Evolutionary conservation across 2,797 vertebrate genomes (phyloP), one percentile per base, ranked within the genome.

Genomic region (Otus scops): DNA sequence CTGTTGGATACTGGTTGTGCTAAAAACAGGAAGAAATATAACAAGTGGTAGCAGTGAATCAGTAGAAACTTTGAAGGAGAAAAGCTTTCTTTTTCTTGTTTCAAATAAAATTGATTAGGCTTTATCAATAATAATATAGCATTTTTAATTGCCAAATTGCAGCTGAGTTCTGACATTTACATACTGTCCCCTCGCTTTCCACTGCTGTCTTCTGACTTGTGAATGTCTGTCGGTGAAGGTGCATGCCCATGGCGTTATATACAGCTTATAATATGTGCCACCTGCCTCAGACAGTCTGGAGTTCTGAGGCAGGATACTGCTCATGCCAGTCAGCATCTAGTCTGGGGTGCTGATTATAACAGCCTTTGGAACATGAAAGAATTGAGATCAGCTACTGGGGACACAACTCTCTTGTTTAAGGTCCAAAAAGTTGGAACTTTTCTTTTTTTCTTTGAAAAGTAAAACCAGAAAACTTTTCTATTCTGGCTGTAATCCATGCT

Each of bases 51-150:
- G 71, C 56, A 84, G 21, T 50, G 82, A 73, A 89, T 88, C 78
- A 87, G 68, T 45, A 68, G 68, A 64, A 39, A 48, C 41, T 71
- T 74, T 1, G 2, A 38, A 61, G 71, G 48, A 93, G 71, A 85
- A 94, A 94, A 75, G 36, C 54, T 63, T 88, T 53, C 21, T 43
- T 87, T 86, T 88, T 68, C 45, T 50, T 75, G 13, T 68, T 85
- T 89, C 78, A 84, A 77, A 70, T 91, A 91, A 95, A 95, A 92
- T 83, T 89, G 39, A 82, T 92, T 68, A 74, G 73, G n/a, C 43
- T 92, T 83, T 82, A 70, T 89, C 86, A 64, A 32, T 70, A 93
- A 50, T 56, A 86, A 22, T 48, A 61, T 13, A 74, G 38, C 82
- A 79, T 94, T 95, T 93, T 92, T 92, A 70, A 73, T 64, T 85